These are phyloP conservation scores for Choreutis nemorana DNA, from an alignment of 2,888 invertebrate species.

Conservation along the genomic window DNA sequence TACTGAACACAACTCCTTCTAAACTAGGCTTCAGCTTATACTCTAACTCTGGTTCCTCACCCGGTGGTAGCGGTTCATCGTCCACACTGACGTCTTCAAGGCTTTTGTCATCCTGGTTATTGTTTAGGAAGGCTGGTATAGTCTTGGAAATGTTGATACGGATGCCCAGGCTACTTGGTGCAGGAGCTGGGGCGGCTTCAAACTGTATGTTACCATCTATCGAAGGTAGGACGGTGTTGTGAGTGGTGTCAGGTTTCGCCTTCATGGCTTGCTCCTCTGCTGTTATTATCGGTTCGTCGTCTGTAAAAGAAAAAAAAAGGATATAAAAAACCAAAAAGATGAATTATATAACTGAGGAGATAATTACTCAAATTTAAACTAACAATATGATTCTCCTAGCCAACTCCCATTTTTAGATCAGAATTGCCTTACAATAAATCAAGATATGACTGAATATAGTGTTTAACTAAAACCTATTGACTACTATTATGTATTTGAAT, in stretches of 20 bases:
- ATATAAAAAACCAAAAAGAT: no score
- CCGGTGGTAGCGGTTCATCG: conserved; percentile 67
- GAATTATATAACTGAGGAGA: no score
- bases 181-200: conserved; percentile 50
- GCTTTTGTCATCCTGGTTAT: conserved; percentile 21
- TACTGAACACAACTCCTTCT: conserved; percentile 70
- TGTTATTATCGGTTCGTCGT: conserved; percentile 62
- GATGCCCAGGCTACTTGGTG: conserved; percentile 63
- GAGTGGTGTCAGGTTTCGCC: conserved; percentile 55
- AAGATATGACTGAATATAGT: no score
- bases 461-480: no score
- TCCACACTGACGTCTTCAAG: conserved; percentile 40
- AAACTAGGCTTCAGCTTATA: conserved; percentile 72
- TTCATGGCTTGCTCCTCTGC: conserved; percentile 40
- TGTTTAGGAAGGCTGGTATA: conserved; percentile 35
- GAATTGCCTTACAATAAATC: no score
- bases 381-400: no score
- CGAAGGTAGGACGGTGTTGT: conserved; percentile 67
- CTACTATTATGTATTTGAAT: no score
- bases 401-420: no score
- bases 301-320: conserved; percentile 22
- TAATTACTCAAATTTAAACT: no score
- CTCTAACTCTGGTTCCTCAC: conserved; percentile 61
- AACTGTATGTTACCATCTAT: conserved; percentile 83
- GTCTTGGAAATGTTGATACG: conserved; percentile 85